Conservation (phyloP, 2,888 invertebrate genomes). For the Harpalus rufipes region DNA sequence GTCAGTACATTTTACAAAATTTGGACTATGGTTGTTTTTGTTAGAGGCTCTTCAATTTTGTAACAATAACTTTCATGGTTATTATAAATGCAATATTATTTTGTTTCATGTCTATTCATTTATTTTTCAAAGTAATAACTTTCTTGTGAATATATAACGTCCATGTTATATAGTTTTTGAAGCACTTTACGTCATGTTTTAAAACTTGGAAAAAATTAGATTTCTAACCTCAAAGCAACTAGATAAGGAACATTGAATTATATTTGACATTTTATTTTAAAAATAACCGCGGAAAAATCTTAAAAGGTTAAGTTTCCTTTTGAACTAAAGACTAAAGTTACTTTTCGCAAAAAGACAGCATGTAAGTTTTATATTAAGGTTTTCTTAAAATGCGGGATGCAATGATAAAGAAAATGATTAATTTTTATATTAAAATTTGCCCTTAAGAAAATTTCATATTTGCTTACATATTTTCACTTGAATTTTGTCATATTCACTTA, state of each 20-base stretch:
- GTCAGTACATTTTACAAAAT: too few relatives aligned
- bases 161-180: neutral
- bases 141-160: neutral
- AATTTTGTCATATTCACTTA: too few relatives aligned
- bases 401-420: neutral
- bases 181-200: neutral
- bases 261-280: slow-evolving; percentile 3
- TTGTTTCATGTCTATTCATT: too few relatives aligned
- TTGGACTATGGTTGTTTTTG: too few relatives aligned
- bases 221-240: slow-evolving; percentile 5
- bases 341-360: neutral
- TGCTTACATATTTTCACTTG: neutral
- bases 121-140: neutral
- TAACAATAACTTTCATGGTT: too few relatives aligned
- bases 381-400: neutral
- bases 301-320: neutral
- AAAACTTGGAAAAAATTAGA: neutral
- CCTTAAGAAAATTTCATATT: neutral
- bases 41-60: too few relatives aligned
- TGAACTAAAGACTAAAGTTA: neutral
- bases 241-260: slow-evolving; percentile 3
- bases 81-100: too few relatives aligned
- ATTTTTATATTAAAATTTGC: slow-evolving; percentile 3
- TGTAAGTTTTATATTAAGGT: neutral
- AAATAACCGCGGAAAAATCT: neutral